Percentiles rank a stretch among this genome's conserved stretches.
phyloP scores from a whole-genome alignment of 2,113 vertebrate species.

The Polypterus senegalus region DNA sequence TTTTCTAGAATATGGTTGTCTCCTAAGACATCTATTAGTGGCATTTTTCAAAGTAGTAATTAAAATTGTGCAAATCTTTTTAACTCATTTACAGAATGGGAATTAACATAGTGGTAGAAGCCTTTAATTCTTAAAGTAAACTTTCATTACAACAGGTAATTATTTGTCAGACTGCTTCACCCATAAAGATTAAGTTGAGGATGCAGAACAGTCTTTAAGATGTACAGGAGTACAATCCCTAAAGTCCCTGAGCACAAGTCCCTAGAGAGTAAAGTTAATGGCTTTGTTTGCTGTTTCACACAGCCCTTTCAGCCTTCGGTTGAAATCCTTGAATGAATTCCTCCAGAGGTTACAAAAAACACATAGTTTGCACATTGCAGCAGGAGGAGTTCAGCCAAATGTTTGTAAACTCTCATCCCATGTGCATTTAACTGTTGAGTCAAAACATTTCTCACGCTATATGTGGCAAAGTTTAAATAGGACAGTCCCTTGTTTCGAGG shows the following conservation, averaged over 20 bases:
- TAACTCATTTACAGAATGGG: too few relatives aligned
- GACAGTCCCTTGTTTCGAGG: background rate
- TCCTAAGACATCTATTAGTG: too few relatives aligned
- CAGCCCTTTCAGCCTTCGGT: conserved; percentile 17
- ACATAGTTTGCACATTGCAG: conserved; percentile 29
- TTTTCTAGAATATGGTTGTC: too few relatives aligned
- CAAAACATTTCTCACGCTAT: conserved; percentile 45
- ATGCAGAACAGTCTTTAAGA: too few relatives aligned
- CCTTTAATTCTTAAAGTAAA: too few relatives aligned
- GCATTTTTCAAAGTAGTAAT: too few relatives aligned
- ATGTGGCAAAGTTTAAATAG: conserved; percentile 17
- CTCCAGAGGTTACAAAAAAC: conserved; percentile 29
- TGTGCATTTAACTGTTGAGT: conserved; percentile 23
- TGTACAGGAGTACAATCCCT: too few relatives aligned
- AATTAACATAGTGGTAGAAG: too few relatives aligned
- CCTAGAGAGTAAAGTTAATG: background rate
- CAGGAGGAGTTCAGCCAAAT: conserved; percentile 31
- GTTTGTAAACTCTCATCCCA: conserved; percentile 24
- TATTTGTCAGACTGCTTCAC: too few relatives aligned
- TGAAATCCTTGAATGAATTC: conserved; percentile 31
- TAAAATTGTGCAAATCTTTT: too few relatives aligned
- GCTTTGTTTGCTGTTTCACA: background rate
- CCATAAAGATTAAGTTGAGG: too few relatives aligned
- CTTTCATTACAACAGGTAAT: too few relatives aligned
- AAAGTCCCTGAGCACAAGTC: background rate